Conservation (phyloP, 1,140 invertebrate genomes). For the Aphidius gifuensis region DNA sequence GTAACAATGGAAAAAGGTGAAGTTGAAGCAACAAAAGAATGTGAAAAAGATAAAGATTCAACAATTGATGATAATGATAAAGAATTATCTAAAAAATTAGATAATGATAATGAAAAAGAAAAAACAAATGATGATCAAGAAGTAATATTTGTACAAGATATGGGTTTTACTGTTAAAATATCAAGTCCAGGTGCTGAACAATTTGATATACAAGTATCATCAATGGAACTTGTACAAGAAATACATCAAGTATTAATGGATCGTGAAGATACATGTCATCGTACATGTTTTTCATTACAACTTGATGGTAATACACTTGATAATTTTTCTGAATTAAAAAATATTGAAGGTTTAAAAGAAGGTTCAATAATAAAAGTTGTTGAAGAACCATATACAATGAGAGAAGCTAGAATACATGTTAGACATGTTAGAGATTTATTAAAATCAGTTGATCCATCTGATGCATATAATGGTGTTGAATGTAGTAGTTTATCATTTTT, state of each 20-base stretch:
- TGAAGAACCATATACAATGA: constrained; percentile 95
- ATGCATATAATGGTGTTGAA: constrained; percentile 93
- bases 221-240: constrained; percentile 96
- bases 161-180: constrained; percentile 91
- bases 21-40: constrained; percentile 56
- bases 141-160: constrained; percentile 89
- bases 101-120: constrained; percentile 66
- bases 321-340: constrained; percentile 97
- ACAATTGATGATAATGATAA: constrained; percentile 36
- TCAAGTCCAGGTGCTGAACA: constrained; percentile 83
- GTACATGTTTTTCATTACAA: constrained; percentile 97
- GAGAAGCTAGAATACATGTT: constrained; percentile 95
- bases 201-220: constrained; percentile 93
- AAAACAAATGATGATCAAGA: constrained; percentile 62
- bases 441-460: constrained; percentile 88
- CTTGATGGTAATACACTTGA: constrained; percentile 90
- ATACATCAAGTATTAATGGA: constrained; percentile 98
- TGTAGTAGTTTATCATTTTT: constrained; percentile 94
- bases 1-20: constrained; percentile 54
- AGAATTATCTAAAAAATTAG: no score
- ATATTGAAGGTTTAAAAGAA: constrained; percentile 92
- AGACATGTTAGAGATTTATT: constrained; percentile 94
- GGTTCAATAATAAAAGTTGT: constrained; percentile 90
- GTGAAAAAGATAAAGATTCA: constrained; percentile 45
- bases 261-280: constrained; percentile 94